A percentile compares a stretch with the other conserved stretches of the same genome.
These are phyloP conservation scores for Sebastes diaconus DNA, from an alignment of 2,797 vertebrate genomes.

Conservation along the genomic window DNA sequence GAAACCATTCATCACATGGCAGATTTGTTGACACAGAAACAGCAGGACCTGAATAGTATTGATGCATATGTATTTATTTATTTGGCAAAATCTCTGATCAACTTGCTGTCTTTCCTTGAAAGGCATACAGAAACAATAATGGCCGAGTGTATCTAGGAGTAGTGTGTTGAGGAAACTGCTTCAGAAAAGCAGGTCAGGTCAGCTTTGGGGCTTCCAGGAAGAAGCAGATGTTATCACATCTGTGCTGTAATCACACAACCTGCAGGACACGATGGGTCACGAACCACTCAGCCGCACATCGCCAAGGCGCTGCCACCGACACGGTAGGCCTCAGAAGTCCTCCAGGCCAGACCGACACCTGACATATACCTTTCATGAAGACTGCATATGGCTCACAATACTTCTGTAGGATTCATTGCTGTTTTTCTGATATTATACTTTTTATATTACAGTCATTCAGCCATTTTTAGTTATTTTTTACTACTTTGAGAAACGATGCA, in stretches of 20 bases:
- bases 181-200: constrained; percentile 56
- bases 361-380: neutral
- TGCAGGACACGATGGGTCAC: constrained; percentile 53
- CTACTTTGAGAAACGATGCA: neutral
- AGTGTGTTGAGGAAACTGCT: constrained; percentile 8
- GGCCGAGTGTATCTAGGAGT: constrained; percentile 26
- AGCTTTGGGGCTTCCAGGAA: constrained; percentile 59
- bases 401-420: neutral
- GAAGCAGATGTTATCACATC: constrained; percentile 77
- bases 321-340: neutral
- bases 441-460: neutral
- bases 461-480: neutral
- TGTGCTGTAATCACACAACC: constrained; percentile 65
- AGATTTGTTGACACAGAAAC: neutral
- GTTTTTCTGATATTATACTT: neutral
- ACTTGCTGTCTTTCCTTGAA: neutral
- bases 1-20: neutral
- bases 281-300: constrained; percentile 16
- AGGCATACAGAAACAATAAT: constrained; percentile 64
- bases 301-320: constrained; percentile 16
- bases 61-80: neutral
- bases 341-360: neutral
- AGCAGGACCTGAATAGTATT: neutral
- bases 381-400: neutral
- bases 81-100: neutral